Evolutionary conservation across 2,113 vertebrate species (phyloP).

Genomic region (Siniperca knerii): DNA sequence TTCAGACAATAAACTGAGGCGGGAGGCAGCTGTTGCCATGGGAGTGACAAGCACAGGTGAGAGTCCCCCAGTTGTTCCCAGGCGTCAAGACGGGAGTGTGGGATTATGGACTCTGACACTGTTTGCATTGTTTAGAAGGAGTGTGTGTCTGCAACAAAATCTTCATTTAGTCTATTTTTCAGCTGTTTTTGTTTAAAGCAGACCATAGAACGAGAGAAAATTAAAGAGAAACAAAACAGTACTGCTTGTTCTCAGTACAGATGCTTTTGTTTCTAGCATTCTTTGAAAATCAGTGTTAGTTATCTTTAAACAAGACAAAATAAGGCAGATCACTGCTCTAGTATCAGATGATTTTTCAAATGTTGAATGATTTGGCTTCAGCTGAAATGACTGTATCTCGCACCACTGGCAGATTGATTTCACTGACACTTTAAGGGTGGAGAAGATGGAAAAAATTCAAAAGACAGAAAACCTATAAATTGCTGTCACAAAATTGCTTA

Average conservation of each 20-base stretch:
- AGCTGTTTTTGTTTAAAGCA: conserved; percentile 16
- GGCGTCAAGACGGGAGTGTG: conserved; percentile 36
- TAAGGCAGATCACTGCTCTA: background rate
- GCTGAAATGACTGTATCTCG: background rate
- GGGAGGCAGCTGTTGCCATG: conserved; percentile 76
- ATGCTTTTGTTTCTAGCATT: conserved; percentile 15
- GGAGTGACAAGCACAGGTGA: conserved; percentile 84
- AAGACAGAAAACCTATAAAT: conserved; percentile 9
- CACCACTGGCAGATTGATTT: background rate
- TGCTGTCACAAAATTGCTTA: conserved; percentile 27
- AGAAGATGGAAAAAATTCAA: background rate
- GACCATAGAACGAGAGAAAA: background rate
- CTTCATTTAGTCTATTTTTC: conserved; percentile 14
- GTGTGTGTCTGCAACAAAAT: conserved; percentile 9
- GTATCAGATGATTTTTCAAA: background rate
- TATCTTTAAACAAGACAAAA: conserved; percentile 16
- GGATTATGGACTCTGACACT: conserved; percentile 45
- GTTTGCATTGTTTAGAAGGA: conserved; percentile 63
- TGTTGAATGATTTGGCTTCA: background rate
- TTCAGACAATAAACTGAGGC: conserved; percentile 59
- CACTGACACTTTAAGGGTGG: background rate
- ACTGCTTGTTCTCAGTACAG: conserved; percentile 1
- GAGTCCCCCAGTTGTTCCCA: conserved; percentile 71
- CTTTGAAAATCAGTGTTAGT: conserved; percentile 9
- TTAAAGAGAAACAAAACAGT: background rate